Conservation (phyloP, 53 echinoderm and acorn worm species). For the Echinometra lucunter region DNA sequence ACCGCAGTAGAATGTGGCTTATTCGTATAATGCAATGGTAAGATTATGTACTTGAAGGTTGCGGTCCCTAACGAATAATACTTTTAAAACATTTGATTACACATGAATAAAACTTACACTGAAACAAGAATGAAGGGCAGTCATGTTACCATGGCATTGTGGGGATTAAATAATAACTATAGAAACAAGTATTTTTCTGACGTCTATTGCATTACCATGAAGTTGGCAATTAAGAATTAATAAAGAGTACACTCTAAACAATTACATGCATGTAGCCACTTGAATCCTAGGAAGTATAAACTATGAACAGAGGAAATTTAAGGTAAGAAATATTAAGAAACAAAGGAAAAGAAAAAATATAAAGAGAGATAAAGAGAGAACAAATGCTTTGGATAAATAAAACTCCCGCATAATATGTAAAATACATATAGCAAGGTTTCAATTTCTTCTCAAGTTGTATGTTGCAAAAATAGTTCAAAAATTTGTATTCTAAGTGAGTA, state of each 20-base stretch:
- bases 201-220: neutral
- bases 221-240: neutral
- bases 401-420: neutral
- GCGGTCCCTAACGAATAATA: neutral
- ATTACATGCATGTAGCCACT: neutral
- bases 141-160: neutral
- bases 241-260: neutral
- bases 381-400: neutral
- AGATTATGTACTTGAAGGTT: neutral
- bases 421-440: constrained; percentile 55
- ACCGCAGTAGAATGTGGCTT: neutral
- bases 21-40: neutral
- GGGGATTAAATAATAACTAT: neutral
- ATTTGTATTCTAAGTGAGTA: constrained; percentile 24
- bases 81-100: neutral
- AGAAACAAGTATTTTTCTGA: neutral
- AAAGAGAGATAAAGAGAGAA: neutral
- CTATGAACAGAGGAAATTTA: neutral
- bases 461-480: constrained; percentile 63
- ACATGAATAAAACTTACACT: neutral
- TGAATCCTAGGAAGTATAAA: neutral
- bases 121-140: neutral
- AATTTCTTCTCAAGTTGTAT: neutral
- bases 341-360: neutral
- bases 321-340: neutral